These are phyloP conservation scores for Esperia sulphurella DNA, from an alignment of 2,888 invertebrate genomes.

Conservation along the genomic window DNA sequence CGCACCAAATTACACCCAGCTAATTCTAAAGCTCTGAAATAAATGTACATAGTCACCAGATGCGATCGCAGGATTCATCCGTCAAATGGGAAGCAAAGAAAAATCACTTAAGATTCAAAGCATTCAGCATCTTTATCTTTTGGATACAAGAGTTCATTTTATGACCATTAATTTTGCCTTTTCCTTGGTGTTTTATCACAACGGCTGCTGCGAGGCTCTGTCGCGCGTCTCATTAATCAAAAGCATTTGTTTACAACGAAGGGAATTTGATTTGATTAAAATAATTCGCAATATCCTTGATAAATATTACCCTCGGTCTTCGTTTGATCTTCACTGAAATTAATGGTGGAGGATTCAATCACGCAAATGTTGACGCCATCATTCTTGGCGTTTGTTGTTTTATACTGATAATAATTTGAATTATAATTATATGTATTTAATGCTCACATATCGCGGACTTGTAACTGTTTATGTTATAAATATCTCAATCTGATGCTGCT, in stretches of 20 bases:
- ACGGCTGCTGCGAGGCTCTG: conserved; percentile 74
- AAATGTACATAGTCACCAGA: conserved; percentile 71
- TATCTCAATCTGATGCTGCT: too few species aligned
- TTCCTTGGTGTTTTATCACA: conserved; percentile 77
- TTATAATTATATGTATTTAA: conserved; percentile 17
- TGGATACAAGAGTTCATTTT: conserved; percentile 79
- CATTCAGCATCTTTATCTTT: conserved; percentile 77
- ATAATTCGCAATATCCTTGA: conserved; percentile 80
- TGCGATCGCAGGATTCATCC: conserved; percentile 64
- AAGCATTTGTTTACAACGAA: conserved; percentile 80
- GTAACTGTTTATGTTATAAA: too few species aligned
- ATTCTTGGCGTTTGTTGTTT: conserved; percentile 35
- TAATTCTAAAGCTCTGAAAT: conserved; percentile 49
- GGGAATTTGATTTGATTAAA: conserved; percentile 80
- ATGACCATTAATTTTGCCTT: conserved; percentile 78
- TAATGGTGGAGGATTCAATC: conserved; percentile 78
- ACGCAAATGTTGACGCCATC: conserved; percentile 60
- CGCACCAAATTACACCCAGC: conserved; percentile 52
- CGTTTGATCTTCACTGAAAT: conserved; percentile 77
- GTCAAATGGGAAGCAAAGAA: conserved; percentile 65
- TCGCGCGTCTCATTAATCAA: conserved; percentile 79
- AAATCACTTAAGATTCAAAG: conserved; percentile 74
- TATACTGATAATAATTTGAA: conserved; percentile 15
- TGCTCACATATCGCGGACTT: too few species aligned
- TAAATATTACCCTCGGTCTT: conserved; percentile 79